Evolutionary conservation across 2,797 vertebrate genomes (phyloP).

Genomic region (Emydoidea blandingii): DNA sequence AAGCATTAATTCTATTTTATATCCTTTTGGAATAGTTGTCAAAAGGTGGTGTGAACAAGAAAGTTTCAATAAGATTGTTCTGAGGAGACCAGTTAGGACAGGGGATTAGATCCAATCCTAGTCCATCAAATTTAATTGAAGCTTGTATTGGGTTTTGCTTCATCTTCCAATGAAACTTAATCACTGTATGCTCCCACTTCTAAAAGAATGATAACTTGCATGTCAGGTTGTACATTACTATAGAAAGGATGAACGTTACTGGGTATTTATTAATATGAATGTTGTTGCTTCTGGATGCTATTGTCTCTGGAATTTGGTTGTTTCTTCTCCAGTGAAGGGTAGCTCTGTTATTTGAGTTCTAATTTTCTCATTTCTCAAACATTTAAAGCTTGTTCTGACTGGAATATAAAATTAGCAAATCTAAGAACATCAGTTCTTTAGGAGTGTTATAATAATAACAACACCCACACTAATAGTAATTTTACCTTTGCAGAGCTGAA

Average conservation of each 20-base stretch:
- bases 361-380: not conserved
- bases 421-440: not conserved
- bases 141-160: not conserved
- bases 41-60: not conserved
- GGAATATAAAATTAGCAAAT: not conserved
- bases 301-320: not conserved
- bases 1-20: not conserved
- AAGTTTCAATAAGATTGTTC: not conserved
- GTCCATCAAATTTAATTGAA: not conserved
- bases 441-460: no score
- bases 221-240: not conserved
- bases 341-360: not conserved
- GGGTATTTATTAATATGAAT: not conserved
- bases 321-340: not conserved
- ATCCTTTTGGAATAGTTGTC: not conserved
- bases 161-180: not conserved
- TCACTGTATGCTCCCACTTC: not conserved
- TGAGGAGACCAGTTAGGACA: not conserved
- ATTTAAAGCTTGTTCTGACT: not conserved
- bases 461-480: not conserved
- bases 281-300: not conserved
- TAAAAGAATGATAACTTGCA: not conserved
- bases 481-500: slow-evolving; percentile 88
- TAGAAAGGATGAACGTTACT: not conserved
- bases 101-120: not conserved